Base-by-base conservation (phyloP, 2,888 invertebrate genomes). In the Schizaphis graminum region DNA sequence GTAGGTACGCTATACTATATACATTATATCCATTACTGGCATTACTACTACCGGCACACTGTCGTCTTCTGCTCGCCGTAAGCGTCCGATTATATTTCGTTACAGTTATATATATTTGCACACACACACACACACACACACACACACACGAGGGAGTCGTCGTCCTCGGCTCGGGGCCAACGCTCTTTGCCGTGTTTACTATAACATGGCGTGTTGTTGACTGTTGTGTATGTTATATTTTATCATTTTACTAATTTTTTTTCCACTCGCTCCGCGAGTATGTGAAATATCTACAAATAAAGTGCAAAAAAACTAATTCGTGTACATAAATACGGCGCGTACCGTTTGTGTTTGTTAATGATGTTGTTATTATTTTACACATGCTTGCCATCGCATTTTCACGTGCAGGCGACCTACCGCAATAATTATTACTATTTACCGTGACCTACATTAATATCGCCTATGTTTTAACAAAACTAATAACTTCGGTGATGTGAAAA, bases 131-230 rank as follows among this genome's bases (percentile, higher is more conserved):
- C 49, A 61, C 35, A 61, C 85, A 35, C 49, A 35, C 77, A 44
- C 41, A 61, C 35, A 61, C 85, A 35, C 49, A 35, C 77, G 90
- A 90, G 90, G 90, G 90, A 90, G 90, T 94, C 93, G 93, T 86
- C 93, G 93, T 94, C 93, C 93, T 94, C 93, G 93, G 90, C 85
- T 85, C 16, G 93, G 90, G 93, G 90, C 93, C 93, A 94, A 94
- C 61, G 93, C 90, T 94, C 93, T 91, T 53, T 61, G 90, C 93
- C 49, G 44, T 85, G 89, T n/a, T 49, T 77, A 84, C 84, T 44
- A 57, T 35, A 53, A 56, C 44, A 44, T 84, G 8, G 61, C 90
- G 89, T 90, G 89, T 89, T 93, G 92, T 91, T 61, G 89, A 77
- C 57, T 91, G 61, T 89, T 89, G 49, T 41, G 84, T 85, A 85